Percentiles rank a stretch among this genome's conserved stretches.
Evolutionary conservation across 1,140 invertebrate genomes (phyloP).

Genomic region (Samia ricini): DNA sequence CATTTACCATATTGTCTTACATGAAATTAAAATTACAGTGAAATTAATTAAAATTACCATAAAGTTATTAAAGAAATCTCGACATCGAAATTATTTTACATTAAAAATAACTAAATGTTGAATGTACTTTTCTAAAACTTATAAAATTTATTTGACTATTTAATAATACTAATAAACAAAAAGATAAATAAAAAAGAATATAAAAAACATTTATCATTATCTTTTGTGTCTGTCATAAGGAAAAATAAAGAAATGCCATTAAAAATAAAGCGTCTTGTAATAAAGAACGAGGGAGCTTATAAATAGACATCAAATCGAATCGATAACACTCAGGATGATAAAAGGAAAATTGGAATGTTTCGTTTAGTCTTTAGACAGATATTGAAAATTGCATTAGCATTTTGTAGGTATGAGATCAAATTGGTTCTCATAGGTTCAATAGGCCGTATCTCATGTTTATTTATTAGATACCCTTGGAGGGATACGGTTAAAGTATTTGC

Average conservation of each 20-base stretch:
- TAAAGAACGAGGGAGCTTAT: conserved; percentile 6
- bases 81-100: too few species aligned
- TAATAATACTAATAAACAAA: background rate
- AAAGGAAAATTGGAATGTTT: conserved; percentile 27
- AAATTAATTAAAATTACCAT: too few species aligned
- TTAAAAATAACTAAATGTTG: too few species aligned
- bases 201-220: background rate
- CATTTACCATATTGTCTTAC: too few species aligned
- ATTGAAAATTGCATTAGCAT: conserved; percentile 49
- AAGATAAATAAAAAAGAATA: background rate
- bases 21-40: too few species aligned
- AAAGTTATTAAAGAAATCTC: too few species aligned
- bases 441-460: conserved; percentile 53
- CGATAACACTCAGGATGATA: conserved; percentile 14
- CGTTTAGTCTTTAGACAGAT: conserved; percentile 15
- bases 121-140: background rate
- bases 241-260: background rate
- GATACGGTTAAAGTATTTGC: conserved; percentile 49
- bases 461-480: conserved; percentile 60
- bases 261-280: conserved; percentile 4
- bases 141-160: background rate
- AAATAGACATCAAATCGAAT: conserved; percentile 11
- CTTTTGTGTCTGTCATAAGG: background rate
- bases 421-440: conserved; percentile 45
- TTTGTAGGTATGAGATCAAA: conserved; percentile 51